These are phyloP conservation scores for Pocillopora meandrina DNA, from an alignment of 92 coral and sea anemone genomes.

Conservation along the genomic window DNA sequence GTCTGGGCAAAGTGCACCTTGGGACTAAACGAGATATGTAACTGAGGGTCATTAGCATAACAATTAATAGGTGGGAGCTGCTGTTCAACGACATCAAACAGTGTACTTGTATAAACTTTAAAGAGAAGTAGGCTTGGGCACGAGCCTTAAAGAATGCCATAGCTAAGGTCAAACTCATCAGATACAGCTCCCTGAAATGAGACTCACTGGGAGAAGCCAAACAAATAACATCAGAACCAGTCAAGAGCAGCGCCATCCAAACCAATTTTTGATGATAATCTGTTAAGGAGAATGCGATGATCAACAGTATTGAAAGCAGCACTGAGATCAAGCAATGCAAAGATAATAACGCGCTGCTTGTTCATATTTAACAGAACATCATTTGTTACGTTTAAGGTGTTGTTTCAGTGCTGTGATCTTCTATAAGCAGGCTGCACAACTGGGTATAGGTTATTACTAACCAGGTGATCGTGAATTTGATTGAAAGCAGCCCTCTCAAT, in stretches of 20 bases:
- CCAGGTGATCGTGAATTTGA: conserved; percentile 14
- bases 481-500: conserved; percentile 30
- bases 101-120: conserved; percentile 24
- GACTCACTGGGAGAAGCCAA: no score
- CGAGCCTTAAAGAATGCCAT: conserved; percentile 25
- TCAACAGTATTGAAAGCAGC: conserved; percentile 51
- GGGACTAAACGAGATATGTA: background rate
- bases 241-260: no score
- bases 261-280: background rate
- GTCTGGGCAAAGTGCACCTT: conserved; percentile 36
- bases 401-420: conserved; percentile 48
- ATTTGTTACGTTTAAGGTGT: background rate
- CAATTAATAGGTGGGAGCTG: conserved; percentile 32
- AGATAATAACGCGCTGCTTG: conserved; percentile 52
- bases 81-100: conserved; percentile 40
- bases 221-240: no score
- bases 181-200: conserved; percentile 24
- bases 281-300: conserved; percentile 25
- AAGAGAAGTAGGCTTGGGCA: conserved; percentile 50
- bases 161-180: conserved; percentile 33
- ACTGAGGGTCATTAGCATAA: background rate
- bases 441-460: conserved; percentile 33
- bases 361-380: conserved; percentile 48
- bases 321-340: conserved; percentile 49
- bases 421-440: conserved; percentile 43